These are phyloP conservation scores for Ephydatia muelleri DNA, from an alignment of 37 sponge, comb jelly and placozoan genomes.

Conservation along the genomic window DNA sequence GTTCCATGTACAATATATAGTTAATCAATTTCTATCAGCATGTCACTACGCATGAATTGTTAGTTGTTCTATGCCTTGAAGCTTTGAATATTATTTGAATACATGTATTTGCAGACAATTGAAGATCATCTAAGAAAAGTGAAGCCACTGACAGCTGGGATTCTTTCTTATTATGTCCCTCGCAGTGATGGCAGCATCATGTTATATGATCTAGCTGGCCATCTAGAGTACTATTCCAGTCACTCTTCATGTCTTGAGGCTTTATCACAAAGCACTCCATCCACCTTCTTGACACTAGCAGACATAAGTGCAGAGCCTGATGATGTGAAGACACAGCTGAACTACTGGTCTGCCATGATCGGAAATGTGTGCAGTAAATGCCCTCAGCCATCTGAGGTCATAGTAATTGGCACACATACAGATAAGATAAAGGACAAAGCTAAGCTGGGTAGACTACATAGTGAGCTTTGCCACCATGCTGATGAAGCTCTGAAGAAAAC, in stretches of 20 bases:
- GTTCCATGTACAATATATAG: too few relatives aligned
- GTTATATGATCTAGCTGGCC: slow-evolving; percentile 45
- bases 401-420: slow-evolving; percentile 26
- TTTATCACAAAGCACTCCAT: neutral
- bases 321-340: neutral
- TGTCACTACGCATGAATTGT: too few relatives aligned
- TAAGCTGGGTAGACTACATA: neutral
- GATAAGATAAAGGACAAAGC: slow-evolving; percentile 3
- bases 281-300: slow-evolving; percentile 21
- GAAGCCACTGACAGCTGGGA: slow-evolving; percentile 36
- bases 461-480: neutral
- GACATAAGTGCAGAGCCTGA: slow-evolving; percentile 22
- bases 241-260: slow-evolving; percentile 27
- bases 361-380: neutral
- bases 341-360: slow-evolving; percentile 27
- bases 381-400: slow-evolving; percentile 19
- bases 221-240: slow-evolving; percentile 32
- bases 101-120: neutral
- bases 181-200: slow-evolving; percentile 12
- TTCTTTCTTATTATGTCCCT: slow-evolving; percentile 5
- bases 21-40: too few relatives aligned
- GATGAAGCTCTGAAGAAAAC: neutral
- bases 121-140: neutral
- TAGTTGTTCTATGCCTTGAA: too few relatives aligned
- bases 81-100: too few relatives aligned